Evolutionary conservation across 2,113 vertebrate genomes (phyloP).

Genomic region (Mormyrus iriodes): DNA sequence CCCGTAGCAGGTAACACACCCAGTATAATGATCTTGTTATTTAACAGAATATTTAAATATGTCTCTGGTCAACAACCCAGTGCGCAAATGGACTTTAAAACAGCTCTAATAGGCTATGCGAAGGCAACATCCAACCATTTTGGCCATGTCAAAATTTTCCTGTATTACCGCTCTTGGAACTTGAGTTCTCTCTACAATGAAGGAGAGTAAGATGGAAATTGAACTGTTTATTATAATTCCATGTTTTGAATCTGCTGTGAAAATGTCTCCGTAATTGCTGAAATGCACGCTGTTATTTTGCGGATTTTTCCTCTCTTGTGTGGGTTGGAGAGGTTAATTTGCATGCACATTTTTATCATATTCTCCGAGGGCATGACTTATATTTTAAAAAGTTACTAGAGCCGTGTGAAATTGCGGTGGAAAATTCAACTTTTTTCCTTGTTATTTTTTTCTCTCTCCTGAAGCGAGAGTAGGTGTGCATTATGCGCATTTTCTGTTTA

Average conservation of each 20-base stretch:
- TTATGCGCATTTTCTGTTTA: not conserved
- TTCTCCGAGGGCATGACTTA: constrained; percentile 25
- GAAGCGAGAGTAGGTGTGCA: constrained; percentile 14
- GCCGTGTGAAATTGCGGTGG: constrained; percentile 17
- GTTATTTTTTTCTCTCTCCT: not conserved
- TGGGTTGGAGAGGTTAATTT: constrained; percentile 36
- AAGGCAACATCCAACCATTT: not conserved
- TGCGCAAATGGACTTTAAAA: constrained; percentile 3
- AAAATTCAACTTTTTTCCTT: constrained; percentile 1
- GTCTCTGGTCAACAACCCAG: not conserved
- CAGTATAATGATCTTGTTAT: not conserved
- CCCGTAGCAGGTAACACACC: not conserved
- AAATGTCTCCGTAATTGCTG: not conserved
- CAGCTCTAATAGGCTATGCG: not conserved
- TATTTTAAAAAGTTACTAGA: constrained; percentile 35
- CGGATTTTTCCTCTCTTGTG: constrained; percentile 12
- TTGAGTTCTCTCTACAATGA: not conserved
- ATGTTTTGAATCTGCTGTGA: not conserved
- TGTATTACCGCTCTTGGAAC: too few relatives aligned
- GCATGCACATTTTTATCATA: constrained; percentile 30
- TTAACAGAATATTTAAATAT: not conserved
- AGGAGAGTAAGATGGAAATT: not conserved
- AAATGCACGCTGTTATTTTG: not conserved
- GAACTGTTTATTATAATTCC: constrained; percentile 8
- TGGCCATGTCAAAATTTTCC: not conserved